A percentile compares a stretch with the other conserved stretches of the same genome.
phyloP scores from a whole-genome alignment of 2,888 invertebrate genomes.

The Zygaena filipendulae region DNA sequence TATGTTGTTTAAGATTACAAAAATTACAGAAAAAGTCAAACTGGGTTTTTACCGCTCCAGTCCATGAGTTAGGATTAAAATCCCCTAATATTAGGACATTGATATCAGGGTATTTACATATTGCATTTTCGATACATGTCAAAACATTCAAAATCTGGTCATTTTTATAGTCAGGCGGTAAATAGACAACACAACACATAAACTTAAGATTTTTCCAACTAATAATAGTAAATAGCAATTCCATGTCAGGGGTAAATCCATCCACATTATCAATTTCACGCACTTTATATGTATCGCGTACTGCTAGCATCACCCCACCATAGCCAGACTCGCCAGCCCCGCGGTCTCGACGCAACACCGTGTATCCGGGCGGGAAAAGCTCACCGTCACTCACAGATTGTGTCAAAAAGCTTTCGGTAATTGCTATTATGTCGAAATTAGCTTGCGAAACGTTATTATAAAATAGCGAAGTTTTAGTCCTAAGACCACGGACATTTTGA shows the following conservation, averaged over 20 bases:
- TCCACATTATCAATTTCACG: slow-evolving; percentile 1
- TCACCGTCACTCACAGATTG: slow-evolving; percentile 6
- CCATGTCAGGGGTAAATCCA: slow-evolving; percentile 1
- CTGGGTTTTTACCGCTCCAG: not conserved
- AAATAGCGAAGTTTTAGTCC: too few species aligned
- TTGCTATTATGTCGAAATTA: slow-evolving; percentile 4
- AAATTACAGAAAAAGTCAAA: slow-evolving; percentile 1
- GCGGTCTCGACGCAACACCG: slow-evolving; percentile 4
- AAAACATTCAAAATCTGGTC: slow-evolving; percentile 2
- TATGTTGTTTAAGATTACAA: slow-evolving; percentile 1
- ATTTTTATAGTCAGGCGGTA: slow-evolving; percentile 4
- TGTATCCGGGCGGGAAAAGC: slow-evolving; percentile 5
- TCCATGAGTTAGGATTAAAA: slow-evolving; percentile 2
- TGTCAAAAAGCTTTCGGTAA: slow-evolving; percentile 8
- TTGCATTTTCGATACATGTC: slow-evolving; percentile 2
- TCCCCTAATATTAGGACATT: not conserved
- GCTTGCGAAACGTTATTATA: too few species aligned
- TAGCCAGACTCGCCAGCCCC: slow-evolving; percentile 7
- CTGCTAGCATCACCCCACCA: slow-evolving; percentile 7
- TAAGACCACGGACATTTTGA: too few species aligned
- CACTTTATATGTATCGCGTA: not conserved
- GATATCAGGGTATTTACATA: slow-evolving; percentile 1
- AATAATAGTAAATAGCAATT: slow-evolving; percentile 3
- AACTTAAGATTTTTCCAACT: slow-evolving; percentile 3
- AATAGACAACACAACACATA: slow-evolving; percentile 3